These are phyloP conservation scores for Melipona bicolor DNA, from an alignment of 2,888 invertebrate species.

Conservation along the genomic window DNA sequence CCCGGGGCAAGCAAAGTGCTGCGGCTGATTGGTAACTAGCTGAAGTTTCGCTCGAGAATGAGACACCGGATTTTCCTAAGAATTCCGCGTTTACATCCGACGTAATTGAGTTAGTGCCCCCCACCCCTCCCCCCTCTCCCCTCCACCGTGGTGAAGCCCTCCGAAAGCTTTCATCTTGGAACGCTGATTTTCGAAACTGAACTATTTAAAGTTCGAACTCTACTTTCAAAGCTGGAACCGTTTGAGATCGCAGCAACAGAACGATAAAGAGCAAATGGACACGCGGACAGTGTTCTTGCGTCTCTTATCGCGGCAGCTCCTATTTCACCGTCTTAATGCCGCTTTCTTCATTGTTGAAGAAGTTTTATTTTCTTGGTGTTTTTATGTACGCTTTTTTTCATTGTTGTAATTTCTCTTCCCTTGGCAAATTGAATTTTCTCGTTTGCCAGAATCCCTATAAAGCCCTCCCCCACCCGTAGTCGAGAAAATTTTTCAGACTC, in stretches of 20 bases:
- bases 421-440: not conserved
- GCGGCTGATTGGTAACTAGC: slow-evolving; percentile 30
- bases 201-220: not conserved
- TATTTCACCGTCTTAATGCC: not conserved
- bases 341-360: not conserved
- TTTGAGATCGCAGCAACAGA: no score
- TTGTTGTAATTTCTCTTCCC: not conserved
- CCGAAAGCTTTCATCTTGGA: not conserved
- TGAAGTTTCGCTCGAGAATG: slow-evolving; percentile 17
- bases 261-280: not conserved
- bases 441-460: not conserved
- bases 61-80: slow-evolving; percentile 1
- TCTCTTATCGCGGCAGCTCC: not conserved
- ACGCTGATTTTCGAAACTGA: not conserved
- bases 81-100: not conserved
- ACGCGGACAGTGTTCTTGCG: not conserved
- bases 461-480: not conserved
- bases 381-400: no score
- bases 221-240: no score
- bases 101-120: not conserved
- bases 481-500: not conserved
- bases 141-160: no score
- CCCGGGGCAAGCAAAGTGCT: slow-evolving; percentile 12
- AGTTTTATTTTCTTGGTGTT: not conserved
- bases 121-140: no score